Evolutionary conservation across 2,888 invertebrate genomes (phyloP), one percentile per base, ranked within the genome.

Genomic region (Drosophila ochracea): DNA sequence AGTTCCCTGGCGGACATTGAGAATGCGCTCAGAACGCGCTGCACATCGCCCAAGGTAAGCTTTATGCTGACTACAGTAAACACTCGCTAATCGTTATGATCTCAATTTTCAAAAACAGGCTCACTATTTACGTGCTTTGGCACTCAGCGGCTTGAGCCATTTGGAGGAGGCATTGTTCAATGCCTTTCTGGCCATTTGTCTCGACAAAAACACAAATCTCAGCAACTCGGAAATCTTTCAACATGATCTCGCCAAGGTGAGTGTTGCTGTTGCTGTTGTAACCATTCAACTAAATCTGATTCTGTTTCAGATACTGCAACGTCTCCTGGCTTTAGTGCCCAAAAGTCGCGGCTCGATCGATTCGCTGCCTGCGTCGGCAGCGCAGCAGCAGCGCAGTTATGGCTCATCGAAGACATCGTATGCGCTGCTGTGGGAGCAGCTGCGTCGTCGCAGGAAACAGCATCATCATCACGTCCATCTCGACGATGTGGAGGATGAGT

Each of bases 1-100:
- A 95, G 95, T 82, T 95, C 96, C 31, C 93, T 96, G 71, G 94
- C 94, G 65, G 96, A 96, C 92, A 95, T 96, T 73, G 95, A 96
- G 84, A 94, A 94, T 78, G 95, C 95, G 33, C 94, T 96, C 60
- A 94, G 94, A 81, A 91, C 94, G 66, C 94, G 95, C 78, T 96
- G 96, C 57, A 94, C 95, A 79, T 96, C 96, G 95, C 94, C 95
- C 74, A 96, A 96, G 94, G 96, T 96, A 92, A 64, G 77, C 54
- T 0, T 1, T 2, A 5, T 5, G 0, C 39, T 25, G 5, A 7
- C 1, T 35, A 55, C 52, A 76, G 43, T 60, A 0, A 31, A 6
- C 47, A 57, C 31, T 21, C 33, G 47, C 70, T 64, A 71, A 57
- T n/a, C 13, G 53, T 9, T 25, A 9, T 47, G 0, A 0, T 47